A percentile compares a stretch with the other conserved stretches of the same genome.
These are phyloP conservation scores for Himalopsyche anomala DNA, from an alignment of 2,888 invertebrate species.

Conservation along the genomic window DNA sequence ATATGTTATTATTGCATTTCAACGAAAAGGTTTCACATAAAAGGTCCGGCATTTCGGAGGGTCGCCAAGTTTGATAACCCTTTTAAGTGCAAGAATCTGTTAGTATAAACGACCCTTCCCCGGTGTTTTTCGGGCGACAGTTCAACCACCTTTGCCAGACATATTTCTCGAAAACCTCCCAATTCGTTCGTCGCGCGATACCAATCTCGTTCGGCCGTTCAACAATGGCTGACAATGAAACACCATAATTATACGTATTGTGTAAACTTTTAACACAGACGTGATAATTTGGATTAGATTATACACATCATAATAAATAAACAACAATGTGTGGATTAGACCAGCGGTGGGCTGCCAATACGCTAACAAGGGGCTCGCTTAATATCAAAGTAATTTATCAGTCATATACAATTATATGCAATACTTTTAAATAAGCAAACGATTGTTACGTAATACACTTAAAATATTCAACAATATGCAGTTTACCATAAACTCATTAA, in stretches of 20 bases:
- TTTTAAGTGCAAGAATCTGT: neutral
- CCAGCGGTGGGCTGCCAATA: too few species aligned
- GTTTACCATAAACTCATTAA: too few species aligned
- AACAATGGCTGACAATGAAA: constrained; percentile 26
- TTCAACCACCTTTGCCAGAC: constrained; percentile 23
- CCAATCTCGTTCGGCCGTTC: neutral
- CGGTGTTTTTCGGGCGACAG: neutral
- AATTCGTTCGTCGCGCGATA: constrained; percentile 22
- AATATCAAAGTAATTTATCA: too few species aligned
- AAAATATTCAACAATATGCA: too few species aligned
- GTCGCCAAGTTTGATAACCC: constrained; percentile 12
- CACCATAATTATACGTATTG: neutral
- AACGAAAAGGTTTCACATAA: neutral
- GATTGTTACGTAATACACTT: too few species aligned
- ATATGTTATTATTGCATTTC: too few species aligned
- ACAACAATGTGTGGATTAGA: neutral
- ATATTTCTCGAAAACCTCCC: constrained; percentile 23
- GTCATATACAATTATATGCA: too few species aligned
- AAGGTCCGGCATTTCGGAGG: neutral
- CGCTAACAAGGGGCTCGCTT: too few species aligned
- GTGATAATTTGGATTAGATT: neutral
- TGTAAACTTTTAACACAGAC: neutral
- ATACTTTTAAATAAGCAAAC: too few species aligned
- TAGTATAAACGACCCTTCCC: constrained; percentile 26
- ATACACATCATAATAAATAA: neutral